A percentile compares a stretch with the other conserved stretches of the same genome.
Conservation (phyloP, 2,888 invertebrate species). For the Adela reaumurella region DNA sequence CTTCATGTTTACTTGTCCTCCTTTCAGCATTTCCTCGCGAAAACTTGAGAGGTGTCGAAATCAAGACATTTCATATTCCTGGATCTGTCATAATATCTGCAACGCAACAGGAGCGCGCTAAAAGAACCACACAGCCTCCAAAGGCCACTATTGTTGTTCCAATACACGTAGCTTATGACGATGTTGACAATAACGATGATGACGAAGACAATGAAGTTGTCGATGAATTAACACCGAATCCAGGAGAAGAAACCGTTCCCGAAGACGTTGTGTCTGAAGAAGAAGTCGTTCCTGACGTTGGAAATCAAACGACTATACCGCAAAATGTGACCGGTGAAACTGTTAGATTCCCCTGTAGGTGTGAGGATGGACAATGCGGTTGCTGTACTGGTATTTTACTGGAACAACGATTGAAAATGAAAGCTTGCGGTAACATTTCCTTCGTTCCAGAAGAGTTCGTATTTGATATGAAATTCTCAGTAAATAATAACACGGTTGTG, state of each 20-base stretch:
- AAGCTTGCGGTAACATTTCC: slow-evolving; percentile 73
- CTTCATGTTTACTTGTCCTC: no score
- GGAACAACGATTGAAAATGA: slow-evolving; percentile 60
- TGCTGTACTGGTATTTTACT: slow-evolving; percentile 67
- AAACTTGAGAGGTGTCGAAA: neutral
- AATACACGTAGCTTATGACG: slow-evolving; percentile 34
- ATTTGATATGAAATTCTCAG: slow-evolving; percentile 66
- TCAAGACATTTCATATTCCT: neutral
- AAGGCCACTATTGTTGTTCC: slow-evolving; percentile 38
- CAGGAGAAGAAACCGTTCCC: slow-evolving; percentile 13
- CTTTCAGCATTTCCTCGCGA: neutral
- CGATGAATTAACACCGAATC: slow-evolving; percentile 15
- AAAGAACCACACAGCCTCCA: slow-evolving; percentile 10
- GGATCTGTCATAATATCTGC: neutral
- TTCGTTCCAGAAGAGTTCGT: slow-evolving; percentile 82
- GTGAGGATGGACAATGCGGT: slow-evolving; percentile 59
- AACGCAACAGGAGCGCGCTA: neutral
- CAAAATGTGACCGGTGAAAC: slow-evolving; percentile 38
- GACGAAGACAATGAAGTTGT: slow-evolving; percentile 11
- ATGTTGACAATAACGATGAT: slow-evolving; percentile 19
- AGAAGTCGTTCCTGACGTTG: neutral
- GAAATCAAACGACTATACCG: no score
- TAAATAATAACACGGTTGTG: slow-evolving; percentile 71
- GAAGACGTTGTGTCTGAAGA: slow-evolving; percentile 12
- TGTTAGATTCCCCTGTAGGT: slow-evolving; percentile 59